Evolutionary conservation across 2,797 vertebrate genomes (phyloP).

Genomic region (Lacerta agilis): DNA sequence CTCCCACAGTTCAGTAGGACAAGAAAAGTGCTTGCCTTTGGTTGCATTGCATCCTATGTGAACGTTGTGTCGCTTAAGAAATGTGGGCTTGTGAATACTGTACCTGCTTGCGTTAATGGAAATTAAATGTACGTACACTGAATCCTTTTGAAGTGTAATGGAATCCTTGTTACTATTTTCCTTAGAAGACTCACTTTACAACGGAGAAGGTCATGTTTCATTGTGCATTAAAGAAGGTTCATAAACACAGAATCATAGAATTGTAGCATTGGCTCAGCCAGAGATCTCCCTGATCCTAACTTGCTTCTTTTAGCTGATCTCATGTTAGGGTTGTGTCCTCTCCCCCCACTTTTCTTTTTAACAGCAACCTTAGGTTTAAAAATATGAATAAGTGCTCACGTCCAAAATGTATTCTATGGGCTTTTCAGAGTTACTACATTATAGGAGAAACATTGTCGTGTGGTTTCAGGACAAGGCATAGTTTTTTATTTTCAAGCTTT

Average conservation of each 20-base stretch:
- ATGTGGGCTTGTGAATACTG: not conserved
- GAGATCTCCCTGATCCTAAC: too few relatives aligned
- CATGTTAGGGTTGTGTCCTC: too few relatives aligned
- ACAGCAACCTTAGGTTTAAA: not conserved
- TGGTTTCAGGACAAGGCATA: constrained; percentile 11
- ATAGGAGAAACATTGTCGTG: not conserved
- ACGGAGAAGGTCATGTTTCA: not conserved
- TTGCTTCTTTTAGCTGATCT: too few relatives aligned
- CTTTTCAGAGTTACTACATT: not conserved
- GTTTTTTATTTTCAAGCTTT: not conserved
- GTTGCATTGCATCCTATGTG: not conserved
- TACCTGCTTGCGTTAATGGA: not conserved
- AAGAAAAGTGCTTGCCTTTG: not conserved
- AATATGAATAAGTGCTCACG: not conserved
- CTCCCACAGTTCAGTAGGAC: not conserved
- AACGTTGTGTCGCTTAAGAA: not conserved
- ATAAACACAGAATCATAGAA: not conserved
- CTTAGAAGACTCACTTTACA: not conserved
- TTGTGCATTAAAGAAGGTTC: not conserved
- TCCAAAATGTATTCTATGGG: not conserved
- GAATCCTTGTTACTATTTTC: not conserved
- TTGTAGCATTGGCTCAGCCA: not conserved
- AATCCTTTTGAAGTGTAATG: not conserved
- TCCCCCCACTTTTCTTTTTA: not conserved
- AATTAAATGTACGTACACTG: not conserved